Conservation (phyloP, 1,140 invertebrate species). For the Phocides pigmalion region DNA sequence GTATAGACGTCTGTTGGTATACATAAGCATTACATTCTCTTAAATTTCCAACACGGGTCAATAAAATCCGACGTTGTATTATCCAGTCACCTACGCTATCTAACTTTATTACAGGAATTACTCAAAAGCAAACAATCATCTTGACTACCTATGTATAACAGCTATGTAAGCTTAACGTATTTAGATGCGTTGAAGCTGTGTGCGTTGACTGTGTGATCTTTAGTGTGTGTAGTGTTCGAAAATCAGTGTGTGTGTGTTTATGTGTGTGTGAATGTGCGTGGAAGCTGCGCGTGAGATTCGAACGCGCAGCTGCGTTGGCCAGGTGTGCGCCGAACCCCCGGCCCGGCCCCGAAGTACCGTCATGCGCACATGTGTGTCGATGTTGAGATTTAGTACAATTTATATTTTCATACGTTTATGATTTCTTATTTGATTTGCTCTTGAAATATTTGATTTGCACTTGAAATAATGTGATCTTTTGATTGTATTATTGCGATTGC, state of each 20-base stretch:
- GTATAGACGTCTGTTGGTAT: too few relatives aligned
- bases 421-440: too few relatives aligned
- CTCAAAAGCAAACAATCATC: too few relatives aligned
- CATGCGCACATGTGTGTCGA: constrained; percentile 34
- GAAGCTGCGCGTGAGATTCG: constrained; percentile 81
- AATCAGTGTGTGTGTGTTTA: constrained; percentile 4
- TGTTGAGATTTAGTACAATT: constrained; percentile 38
- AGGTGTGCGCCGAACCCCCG: constrained; percentile 72
- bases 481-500: too few relatives aligned
- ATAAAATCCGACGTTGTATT: too few relatives aligned
- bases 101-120: too few relatives aligned
- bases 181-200: background rate
- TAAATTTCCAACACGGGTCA: too few relatives aligned
- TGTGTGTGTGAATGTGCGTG: constrained; percentile 57
- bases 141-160: background rate
- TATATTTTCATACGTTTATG: background rate
- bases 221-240: constrained; percentile 18
- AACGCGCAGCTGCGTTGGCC: constrained; percentile 78
- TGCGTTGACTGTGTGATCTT: constrained; percentile 13
- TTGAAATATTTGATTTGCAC: too few relatives aligned
- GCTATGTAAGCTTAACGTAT: background rate
- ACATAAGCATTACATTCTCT: too few relatives aligned
- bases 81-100: background rate
- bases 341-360: constrained; percentile 57
- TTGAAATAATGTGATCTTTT: too few relatives aligned